A percentile compares a stretch with the other conserved stretches of the same genome.
Conservation (phyloP, 2,888 invertebrate species). For the Eueremaeus valkanovi region DNA sequence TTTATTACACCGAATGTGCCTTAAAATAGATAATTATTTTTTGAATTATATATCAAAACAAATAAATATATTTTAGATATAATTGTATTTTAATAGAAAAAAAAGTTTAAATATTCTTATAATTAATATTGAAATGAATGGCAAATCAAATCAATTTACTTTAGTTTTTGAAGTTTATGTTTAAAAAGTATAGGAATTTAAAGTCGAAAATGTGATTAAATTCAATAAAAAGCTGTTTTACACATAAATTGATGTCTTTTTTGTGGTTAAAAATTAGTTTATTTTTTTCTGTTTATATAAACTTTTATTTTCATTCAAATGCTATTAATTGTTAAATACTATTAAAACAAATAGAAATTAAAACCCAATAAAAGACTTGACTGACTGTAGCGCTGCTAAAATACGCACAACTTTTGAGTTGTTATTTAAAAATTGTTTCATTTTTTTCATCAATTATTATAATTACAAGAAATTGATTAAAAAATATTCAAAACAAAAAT, state of each 20-base stretch:
- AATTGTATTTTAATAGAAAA: too few species aligned
- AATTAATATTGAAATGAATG: too few species aligned
- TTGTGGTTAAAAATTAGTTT: not conserved
- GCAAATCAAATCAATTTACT: too few species aligned
- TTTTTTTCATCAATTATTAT: not conserved
- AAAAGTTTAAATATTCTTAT: too few species aligned
- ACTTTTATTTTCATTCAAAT: not conserved
- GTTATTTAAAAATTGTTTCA: too few species aligned
- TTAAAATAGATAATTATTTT: not conserved
- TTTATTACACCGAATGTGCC: not conserved
- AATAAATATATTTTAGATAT: not conserved
- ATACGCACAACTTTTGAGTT: constrained; percentile 1
- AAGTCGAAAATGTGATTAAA: too few species aligned
- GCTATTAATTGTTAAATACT: not conserved
- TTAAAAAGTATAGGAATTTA: too few species aligned
- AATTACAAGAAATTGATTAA: not conserved
- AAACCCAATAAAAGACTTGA: not conserved
- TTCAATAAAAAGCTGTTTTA: too few species aligned
- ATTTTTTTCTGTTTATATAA: not conserved
- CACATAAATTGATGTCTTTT: not conserved
- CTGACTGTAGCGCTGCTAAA: constrained; percentile 7
- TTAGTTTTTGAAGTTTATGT: too few species aligned
- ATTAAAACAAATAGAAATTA: not conserved
- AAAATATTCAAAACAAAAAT: too few species aligned
- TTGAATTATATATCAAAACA: too few species aligned